These are phyloP conservation scores for Liopterus haemorrhoidalis DNA, from an alignment of 2,888 invertebrate genomes.

Conservation along the genomic window DNA sequence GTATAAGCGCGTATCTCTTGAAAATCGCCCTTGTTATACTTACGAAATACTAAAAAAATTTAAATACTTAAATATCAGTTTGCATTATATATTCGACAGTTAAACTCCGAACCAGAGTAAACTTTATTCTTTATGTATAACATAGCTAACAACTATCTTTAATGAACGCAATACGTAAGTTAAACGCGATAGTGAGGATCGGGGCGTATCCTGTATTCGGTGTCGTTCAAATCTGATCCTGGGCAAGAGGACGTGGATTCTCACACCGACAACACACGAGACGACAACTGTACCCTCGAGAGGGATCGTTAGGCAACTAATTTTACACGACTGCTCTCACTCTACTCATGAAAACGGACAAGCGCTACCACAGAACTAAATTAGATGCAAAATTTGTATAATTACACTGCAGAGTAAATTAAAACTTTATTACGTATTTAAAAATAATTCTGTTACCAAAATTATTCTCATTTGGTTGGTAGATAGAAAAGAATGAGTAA, in stretches of 20 bases:
- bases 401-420: slow-evolving; percentile 12
- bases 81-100: too few species aligned
- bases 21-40: too few species aligned
- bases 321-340: slow-evolving; percentile 13
- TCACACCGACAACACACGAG: background rate
- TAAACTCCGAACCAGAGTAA: too few species aligned
- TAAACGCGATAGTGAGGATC: too few species aligned
- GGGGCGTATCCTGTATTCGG: too few species aligned
- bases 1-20: too few species aligned
- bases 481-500: background rate
- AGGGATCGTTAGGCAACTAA: slow-evolving; percentile 14
- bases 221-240: background rate
- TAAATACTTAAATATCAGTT: too few species aligned
- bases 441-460: background rate
- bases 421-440: background rate
- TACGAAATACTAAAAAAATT: too few species aligned
- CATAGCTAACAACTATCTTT: too few species aligned
- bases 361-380: slow-evolving; percentile 9
- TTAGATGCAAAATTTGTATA: slow-evolving; percentile 20
- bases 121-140: too few species aligned
- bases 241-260: background rate
- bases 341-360: too few species aligned
- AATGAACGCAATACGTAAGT: too few species aligned
- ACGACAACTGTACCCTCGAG: slow-evolving; percentile 5
- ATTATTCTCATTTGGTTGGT: background rate